Evolutionary conservation across 30 jellyfish, hydroid and myxozoan genomes (phyloP), one percentile per base, ranked within the genome.

Genomic region (Mastigias papua): DNA sequence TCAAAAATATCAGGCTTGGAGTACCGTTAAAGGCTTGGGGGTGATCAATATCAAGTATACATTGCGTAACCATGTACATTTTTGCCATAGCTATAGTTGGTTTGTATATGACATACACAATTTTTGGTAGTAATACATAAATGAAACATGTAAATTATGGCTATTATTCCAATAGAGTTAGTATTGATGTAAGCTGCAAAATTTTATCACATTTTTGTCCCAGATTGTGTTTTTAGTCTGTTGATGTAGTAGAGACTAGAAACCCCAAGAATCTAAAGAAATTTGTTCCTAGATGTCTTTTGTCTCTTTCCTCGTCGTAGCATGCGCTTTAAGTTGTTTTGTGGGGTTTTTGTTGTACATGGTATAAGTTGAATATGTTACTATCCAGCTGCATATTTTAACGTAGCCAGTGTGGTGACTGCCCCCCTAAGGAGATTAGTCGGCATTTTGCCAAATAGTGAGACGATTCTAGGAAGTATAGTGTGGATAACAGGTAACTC

Each of bases 161-260:
- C 77, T 6, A 20, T n/a, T n/a, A n/a, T 65, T 65, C 29, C 51
- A 6, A 33, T 20, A 65, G 77, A 65, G 77, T 65, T 33, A 65
- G 77, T 25, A 25, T 22, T 6, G 21, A 21, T 33, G 77, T 65
- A 27, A 6, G 37, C 48, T 9, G 77, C 22, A 65, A 16, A 5
- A 51, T 51, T 51, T 51, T 51, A 51, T 21, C 67, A 4, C 17
- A 1, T 17, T 51, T 37, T 17, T 5, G 17, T 51, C 25, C 67
- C 6, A 37, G 11, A 3, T 37, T 37, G 11, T 37, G 54, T 37
- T 6, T 37, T 37, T 37, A n/a, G n/a, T 37, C 54, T 37, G 54
- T 37, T 37, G 54, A 6, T 11, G 11, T 3, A 37, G 6, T 6
- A 37, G 6, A n/a, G n/a, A n/a, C n/a, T n/a, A n/a, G n/a, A n/a